Base-by-base conservation (phyloP, 2,797 vertebrate species). In the Oryzias sinensis region DNA sequence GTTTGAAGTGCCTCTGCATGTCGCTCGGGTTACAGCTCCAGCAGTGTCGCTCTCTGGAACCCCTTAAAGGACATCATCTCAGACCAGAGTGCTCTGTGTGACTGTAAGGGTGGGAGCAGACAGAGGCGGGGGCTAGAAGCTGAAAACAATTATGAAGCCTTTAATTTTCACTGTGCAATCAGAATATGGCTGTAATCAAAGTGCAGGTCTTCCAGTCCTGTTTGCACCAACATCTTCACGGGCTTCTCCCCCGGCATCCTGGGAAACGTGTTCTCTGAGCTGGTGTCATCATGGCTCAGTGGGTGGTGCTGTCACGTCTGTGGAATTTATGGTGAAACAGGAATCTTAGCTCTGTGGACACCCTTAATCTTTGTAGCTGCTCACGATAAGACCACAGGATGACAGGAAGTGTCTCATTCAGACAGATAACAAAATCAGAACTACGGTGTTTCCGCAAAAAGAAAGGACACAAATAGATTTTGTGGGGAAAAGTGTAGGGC, bases 61-160 rank as follows among this genome's bases (percentile, higher is more conserved):
- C 67, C 67, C 71, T 81, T 66, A 75, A 66, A 47, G 58, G 72
- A 29, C 6, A 7, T 33, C 9, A 9, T 15, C n/a, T 59, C 52
- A 65, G 65, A 73, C 68, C 62, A 17, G 53, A 67, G 65, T 70
- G 50, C 72, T 72, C 27, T 65, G 71, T 65, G 37, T 68, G 57
- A 80, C 68, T 49, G 67, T 49, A 47, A 69, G 64, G 67, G 74
- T 76, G 76, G 74, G 70, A 72, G 62, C 59, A 71, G 76, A 70
- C 57, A 6, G n/a, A 60, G 74, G 60, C 3, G 74, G 63, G 75
- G 67, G 29, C 65, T 59, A 61, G 41, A 47, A 56, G 56, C 65
- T 70, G 54, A 53, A 65, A 65, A 60, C 57, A 40, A 56, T 77
- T 53, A 66, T 53, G 6, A 41, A 57, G 60, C 27, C 74, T 79